phyloP scores from a whole-genome alignment of 2,888 invertebrate species.

The Morpho deidamia region DNA sequence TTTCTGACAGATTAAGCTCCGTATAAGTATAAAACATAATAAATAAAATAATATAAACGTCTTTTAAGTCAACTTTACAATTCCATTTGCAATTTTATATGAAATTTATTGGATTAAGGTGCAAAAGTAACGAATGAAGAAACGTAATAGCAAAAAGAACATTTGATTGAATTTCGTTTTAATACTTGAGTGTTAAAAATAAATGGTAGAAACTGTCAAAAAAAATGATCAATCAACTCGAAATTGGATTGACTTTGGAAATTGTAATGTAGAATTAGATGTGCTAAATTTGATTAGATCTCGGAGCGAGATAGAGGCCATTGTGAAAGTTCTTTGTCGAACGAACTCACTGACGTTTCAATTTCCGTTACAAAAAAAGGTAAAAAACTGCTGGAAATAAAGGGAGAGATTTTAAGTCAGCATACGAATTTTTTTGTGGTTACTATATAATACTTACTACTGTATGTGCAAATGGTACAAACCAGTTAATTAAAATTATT shows the following conservation, averaged over 20 bases:
- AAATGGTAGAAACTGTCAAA: not conserved
- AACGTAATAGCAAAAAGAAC: no score
- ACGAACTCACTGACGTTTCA: conserved; percentile 45
- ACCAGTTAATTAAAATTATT: no score
- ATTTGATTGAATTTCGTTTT: not conserved
- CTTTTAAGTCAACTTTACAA: no score
- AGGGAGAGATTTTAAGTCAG: conserved; percentile 17
- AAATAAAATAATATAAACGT: no score
- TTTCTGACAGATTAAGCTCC: no score
- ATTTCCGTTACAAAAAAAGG: conserved; percentile 44
- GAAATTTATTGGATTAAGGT: no score
- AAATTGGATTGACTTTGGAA: conserved; percentile 7
- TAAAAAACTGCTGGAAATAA: conserved; percentile 28
- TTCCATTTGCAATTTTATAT: no score
- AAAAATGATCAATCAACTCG: conserved; percentile 4
- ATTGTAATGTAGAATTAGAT: conserved; percentile 26
- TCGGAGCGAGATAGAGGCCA: conserved; percentile 32
- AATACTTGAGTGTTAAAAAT: not conserved
- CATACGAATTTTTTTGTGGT: conserved; percentile 12
- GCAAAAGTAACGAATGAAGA: no score
- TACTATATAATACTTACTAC: not conserved
- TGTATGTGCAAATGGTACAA: no score
- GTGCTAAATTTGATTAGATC: conserved; percentile 31
- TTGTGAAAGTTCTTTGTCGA: conserved; percentile 38
- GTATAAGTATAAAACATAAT: no score